Percentiles rank a stretch among this genome's conserved stretches.
These are phyloP conservation scores for Triplophysa rosa DNA, from an alignment of 2,113 vertebrate species.

Conservation along the genomic window DNA sequence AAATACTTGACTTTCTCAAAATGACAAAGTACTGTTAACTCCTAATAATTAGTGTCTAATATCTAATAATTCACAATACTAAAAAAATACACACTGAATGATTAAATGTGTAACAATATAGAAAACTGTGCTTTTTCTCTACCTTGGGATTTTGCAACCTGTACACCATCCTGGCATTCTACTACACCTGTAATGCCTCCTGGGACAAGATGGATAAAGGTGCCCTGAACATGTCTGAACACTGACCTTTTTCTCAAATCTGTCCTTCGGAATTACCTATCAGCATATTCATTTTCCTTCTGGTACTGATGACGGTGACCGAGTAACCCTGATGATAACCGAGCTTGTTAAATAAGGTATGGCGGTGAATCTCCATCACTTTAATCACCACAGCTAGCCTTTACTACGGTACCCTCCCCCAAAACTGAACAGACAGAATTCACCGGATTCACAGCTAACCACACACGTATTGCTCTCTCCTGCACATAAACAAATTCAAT, in stretches of 20 bases:
- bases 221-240: slow-evolving; percentile 63
- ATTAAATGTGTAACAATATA: not conserved
- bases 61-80: slow-evolving; percentile 4
- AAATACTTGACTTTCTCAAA: not conserved
- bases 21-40: slow-evolving; percentile 3
- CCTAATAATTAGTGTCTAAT: not conserved
- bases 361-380: slow-evolving; percentile 55
- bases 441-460: slow-evolving; percentile 23
- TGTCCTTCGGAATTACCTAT: slow-evolving; percentile 64
- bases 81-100: not conserved
- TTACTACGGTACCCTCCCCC: slow-evolving; percentile 9
- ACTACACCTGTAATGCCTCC: slow-evolving; percentile 20
- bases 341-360: slow-evolving; percentile 66
- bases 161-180: not conserved
- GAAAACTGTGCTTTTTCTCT: not conserved
- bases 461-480: slow-evolving; percentile 37
- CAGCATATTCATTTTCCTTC: slow-evolving; percentile 68
- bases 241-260: slow-evolving; percentile 64
- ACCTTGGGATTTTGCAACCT: not conserved
- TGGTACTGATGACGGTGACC: slow-evolving; percentile 64
- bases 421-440: slow-evolving; percentile 37
- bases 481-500: not conserved
- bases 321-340: slow-evolving; percentile 55
- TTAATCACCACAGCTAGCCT: slow-evolving; percentile 40
- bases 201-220: slow-evolving; percentile 43